Evolutionary conservation across 2,113 vertebrate species (phyloP), one percentile per base, ranked within the genome.

Genomic region (Chionodraco myersi): DNA sequence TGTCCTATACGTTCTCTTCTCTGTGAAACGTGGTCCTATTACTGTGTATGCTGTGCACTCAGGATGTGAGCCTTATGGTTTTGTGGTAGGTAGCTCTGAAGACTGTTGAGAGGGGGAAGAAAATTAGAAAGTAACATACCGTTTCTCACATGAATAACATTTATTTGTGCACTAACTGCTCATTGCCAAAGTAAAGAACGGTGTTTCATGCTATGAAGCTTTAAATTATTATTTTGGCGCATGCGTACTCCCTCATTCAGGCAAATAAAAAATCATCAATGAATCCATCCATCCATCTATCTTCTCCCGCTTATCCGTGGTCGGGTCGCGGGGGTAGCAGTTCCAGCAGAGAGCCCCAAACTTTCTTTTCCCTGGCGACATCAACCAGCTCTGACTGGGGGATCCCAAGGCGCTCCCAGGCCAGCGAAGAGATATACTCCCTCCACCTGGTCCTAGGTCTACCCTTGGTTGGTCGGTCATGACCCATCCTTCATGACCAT

Each of bases 261-360:
- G 54, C 15, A 62, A 84, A 85, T 86, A 60, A 75, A 82, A 88
- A 79, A 11, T 76, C 52, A 69, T 75, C 58, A 80, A 45, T 1
- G 0, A 80, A 65, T 75, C 21, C 21, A 21, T 21, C 21, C 21
- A 21, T 21, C 21, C 21, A 21, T 21, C 21, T 21, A 21, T 21
- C 21, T 21, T 21, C 21, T 21, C 21, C 21, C 21, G 21, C 21
- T 21, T 21, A 21, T 21, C 21, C 21, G 21, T 21, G 21, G 21
- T 21, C 21, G 21, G 21, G 21, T 21, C 21, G 21, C 21, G 21
- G 21, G 21, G 21, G 21, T 21, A 21, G 21, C 21, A 21, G 21
- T 21, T 21, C 21, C 21, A 21, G 21, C 21, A 21, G 21, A 21
- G 21, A 21, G 21, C 21, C 21, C 21, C 21, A 21, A 21, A 21